phyloP scores from a whole-genome alignment of 2,113 vertebrate genomes.

The Protomyctophum bolini region DNA sequence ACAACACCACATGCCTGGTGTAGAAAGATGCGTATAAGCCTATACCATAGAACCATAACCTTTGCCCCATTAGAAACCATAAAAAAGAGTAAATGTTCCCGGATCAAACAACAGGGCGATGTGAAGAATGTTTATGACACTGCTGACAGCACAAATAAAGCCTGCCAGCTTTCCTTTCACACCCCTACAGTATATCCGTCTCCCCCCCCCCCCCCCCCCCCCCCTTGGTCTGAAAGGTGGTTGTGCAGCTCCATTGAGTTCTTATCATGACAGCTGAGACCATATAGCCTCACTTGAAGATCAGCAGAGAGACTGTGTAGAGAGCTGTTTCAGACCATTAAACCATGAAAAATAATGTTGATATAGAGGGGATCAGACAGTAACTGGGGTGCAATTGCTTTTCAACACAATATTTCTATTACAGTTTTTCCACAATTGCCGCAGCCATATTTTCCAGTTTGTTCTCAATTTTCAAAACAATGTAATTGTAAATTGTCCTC shows the following conservation, averaged over 20 bases:
- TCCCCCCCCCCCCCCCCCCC: slow-evolving; percentile 58
- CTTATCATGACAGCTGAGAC: slow-evolving; percentile 85
- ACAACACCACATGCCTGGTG: too few relatives aligned
- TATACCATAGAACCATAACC: too few relatives aligned
- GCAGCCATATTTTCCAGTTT: slow-evolving; percentile 14
- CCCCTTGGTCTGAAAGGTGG: slow-evolving; percentile 77
- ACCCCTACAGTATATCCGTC: slow-evolving; percentile 23
- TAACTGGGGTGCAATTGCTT: too few relatives aligned
- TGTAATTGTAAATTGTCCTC: too few relatives aligned
- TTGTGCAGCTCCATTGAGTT: slow-evolving; percentile 81
- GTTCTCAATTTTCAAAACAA: background rate
- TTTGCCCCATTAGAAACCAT: too few relatives aligned
- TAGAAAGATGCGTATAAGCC: too few relatives aligned
- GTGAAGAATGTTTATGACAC: slow-evolving; percentile 71
- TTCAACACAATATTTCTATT: background rate
- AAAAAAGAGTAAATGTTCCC: too few relatives aligned
- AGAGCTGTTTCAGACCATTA: slow-evolving; percentile 19
- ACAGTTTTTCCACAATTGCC: too few relatives aligned
- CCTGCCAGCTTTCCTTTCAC: slow-evolving; percentile 78
- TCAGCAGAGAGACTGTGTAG: slow-evolving; percentile 37
- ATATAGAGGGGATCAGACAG: background rate
- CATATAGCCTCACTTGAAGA: slow-evolving; percentile 66
- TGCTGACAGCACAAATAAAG: slow-evolving; percentile 81
- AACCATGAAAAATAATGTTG: background rate
- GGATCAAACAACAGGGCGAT: slow-evolving; percentile 25